Evolutionary conservation across 92 coral and sea anemone species (phyloP).

Genomic region (Palythoa grandiflora): DNA sequence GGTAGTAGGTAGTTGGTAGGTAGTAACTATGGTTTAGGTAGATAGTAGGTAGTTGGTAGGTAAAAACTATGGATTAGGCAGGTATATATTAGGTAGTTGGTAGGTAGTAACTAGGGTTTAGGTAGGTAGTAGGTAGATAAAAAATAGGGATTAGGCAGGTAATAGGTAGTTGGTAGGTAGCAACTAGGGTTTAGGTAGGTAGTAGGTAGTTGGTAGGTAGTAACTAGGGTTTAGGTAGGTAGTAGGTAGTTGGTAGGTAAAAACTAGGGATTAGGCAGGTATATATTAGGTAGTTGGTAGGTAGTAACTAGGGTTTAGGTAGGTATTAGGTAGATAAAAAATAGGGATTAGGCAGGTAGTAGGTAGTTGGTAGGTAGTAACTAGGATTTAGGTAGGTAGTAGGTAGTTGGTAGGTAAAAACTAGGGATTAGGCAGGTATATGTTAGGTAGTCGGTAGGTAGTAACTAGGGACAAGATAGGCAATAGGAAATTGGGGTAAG

Average conservation of each 20-base stretch:
- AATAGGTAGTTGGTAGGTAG: no score
- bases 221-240: neutral
- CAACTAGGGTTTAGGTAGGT: neutral
- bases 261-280: neutral
- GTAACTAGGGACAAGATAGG: neutral
- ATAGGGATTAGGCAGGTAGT: neutral
- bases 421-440: neutral
- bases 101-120: no score
- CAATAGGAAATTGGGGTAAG: neutral
- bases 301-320: neutral
- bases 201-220: neutral
- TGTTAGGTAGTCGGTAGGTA: neutral
- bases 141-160: no score
- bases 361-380: neutral
- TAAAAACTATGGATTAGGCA: neutral
- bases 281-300: no score
- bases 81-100: no score
- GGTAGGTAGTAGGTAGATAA: no score
- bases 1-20: no score
- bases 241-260: neutral
- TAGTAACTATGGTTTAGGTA: neutral
- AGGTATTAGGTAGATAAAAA: neutral
- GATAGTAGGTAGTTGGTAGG: neutral
- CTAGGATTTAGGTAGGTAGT: neutral
- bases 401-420: neutral